Conservation (phyloP, 2,888 invertebrate species). For the Aphodius sticticus region DNA sequence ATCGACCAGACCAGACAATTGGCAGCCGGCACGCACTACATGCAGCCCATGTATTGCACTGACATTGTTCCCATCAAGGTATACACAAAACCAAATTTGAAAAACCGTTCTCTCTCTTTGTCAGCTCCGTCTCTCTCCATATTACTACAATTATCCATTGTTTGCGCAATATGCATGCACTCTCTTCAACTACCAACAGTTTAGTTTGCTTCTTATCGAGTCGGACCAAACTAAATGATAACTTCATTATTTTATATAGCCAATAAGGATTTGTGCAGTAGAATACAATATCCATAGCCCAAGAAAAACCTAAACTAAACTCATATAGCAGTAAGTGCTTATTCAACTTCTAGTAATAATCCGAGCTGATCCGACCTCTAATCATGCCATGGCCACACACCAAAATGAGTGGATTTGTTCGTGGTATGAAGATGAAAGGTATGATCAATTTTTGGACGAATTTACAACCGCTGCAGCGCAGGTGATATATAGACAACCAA, state of each 20-base stretch:
- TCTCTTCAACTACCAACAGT: conserved; percentile 6
- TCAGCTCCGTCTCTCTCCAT: background rate
- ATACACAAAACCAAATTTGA: conserved; percentile 41
- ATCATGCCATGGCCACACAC: no score
- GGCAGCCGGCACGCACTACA: conserved; percentile 56
- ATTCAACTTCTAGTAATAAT: no score
- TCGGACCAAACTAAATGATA: background rate
- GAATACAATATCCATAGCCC: no score
- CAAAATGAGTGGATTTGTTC: no score
- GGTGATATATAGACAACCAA: no score
- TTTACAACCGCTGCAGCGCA: no score
- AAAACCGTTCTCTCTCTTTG: background rate
- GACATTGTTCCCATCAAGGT: conserved; percentile 67
- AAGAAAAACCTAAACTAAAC: no score
- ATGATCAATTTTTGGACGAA: no score
- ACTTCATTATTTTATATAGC: background rate
- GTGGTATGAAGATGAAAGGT: no score
- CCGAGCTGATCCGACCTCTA: no score
- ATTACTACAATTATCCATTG: background rate
- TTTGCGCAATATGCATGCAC: conserved; percentile 25
- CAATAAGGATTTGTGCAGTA: no score
- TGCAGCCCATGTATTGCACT: conserved; percentile 60
- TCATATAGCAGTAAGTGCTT: no score
- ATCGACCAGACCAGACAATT: conserved; percentile 68
- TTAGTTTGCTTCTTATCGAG: conserved; percentile 22